Evolutionary conservation across 37 sponge, comb jelly and placozoan species (phyloP), one percentile per base, ranked within the genome.

Genomic region (Cliona cf. orientalis): DNA sequence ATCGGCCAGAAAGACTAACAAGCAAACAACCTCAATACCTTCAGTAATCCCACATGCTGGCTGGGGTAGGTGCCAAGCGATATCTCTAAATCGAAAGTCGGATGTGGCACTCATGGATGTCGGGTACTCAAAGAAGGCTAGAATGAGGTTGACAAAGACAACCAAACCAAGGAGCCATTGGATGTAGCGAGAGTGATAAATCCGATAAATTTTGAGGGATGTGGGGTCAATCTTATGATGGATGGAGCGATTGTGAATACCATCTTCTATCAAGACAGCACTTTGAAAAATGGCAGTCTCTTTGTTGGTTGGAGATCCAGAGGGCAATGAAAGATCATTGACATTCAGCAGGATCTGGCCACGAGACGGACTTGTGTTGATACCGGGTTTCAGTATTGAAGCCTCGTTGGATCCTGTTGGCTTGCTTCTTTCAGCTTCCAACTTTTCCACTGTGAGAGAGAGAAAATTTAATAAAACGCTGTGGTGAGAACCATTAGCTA

Each of bases 51-150:
- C 96, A 66, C 96, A 96, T 0, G 82, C 91, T 7, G 79, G 77
- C 1, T 74, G 58, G 0, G 53, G 5, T 25, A 34, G 42, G 31
- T 66, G 46, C 44, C 55, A 57, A 12, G 56, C 49, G 64, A 43
- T 22, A 21, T 37, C 28, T 19, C 71, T 17, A 35, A 59, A 58
- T 0, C 59, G 41, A 6, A 34, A 66, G 57, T 89, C 81, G 2
- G 90, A 93, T 31, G 89, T 86, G 37, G 71, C 25, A 45, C 73
- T 85, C 69, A 95, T 58, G 2, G 96, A 92, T 23, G 91, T 81
- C 5, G 93, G 96, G 33, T 75, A 84, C 73, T 96, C 96, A 35
- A 96, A 74, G 72, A 96, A 96, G 0, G 96, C 91, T 41, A 96
- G 75, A 37, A 90, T 38, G 25, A 96, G 75, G 12, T 74, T 68